A percentile compares a stretch with the other conserved stretches of the same genome.
Conservation (phyloP, 1,140 invertebrate genomes). For the Hesperophylax magnus region DNA sequence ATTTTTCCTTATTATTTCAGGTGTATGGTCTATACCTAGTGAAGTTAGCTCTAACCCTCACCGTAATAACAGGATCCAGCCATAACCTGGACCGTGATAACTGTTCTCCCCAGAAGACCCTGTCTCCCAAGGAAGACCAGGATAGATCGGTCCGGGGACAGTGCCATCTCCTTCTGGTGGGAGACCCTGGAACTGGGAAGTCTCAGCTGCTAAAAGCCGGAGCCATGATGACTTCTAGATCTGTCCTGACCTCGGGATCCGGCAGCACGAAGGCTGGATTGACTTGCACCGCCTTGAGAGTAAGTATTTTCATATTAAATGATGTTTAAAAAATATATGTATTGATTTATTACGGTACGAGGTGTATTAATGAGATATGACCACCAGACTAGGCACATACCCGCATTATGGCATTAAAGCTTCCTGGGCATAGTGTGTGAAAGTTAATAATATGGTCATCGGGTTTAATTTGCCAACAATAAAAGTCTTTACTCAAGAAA, state of each 20-base stretch:
- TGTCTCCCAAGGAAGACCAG: conserved; percentile 52
- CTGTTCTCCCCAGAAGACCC: conserved; percentile 57
- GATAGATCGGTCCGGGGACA: conserved; percentile 76
- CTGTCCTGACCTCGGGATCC: conserved; percentile 88
- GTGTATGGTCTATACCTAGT: conserved; percentile 90
- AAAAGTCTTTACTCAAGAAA: too few species aligned
- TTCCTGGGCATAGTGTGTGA: too few species aligned
- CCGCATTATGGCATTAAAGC: too few species aligned
- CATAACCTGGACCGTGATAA: conserved; percentile 60
- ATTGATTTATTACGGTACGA: too few species aligned
- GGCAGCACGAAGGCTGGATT: conserved; percentile 91
- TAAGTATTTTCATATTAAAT: too few species aligned
- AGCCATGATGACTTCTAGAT: conserved; percentile 80
- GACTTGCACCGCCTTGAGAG: conserved; percentile 89
- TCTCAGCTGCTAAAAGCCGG: conserved; percentile 89
- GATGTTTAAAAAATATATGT: too few species aligned
- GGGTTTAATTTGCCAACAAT: too few species aligned
- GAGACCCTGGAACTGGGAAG: conserved; percentile 92
- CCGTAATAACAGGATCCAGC: conserved; percentile 67
- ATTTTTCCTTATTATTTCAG: conserved; percentile 66
- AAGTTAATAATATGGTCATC: too few species aligned
- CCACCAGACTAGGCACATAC: too few species aligned
- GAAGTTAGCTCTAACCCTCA: conserved; percentile 84
- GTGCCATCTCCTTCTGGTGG: conserved; percentile 89
- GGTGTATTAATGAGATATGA: not conserved